Percentiles rank a stretch among this genome's conserved stretches.
phyloP scores from a whole-genome alignment of 2,113 vertebrate species.

The Butastur rufipennis region DNA sequence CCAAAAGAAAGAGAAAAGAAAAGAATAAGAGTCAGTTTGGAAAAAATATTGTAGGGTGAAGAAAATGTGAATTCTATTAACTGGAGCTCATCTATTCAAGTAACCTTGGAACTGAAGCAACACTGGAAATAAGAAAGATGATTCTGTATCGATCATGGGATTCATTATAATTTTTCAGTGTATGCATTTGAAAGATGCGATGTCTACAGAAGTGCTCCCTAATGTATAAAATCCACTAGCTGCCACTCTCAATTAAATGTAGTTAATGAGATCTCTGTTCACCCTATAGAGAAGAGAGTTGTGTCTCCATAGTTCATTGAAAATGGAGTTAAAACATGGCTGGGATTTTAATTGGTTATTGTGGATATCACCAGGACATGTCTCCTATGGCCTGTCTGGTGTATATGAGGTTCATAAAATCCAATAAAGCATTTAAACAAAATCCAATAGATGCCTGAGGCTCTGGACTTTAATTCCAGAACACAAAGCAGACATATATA shows the following conservation, averaged over 20 bases:
- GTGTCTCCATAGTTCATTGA: slow-evolving; percentile 10
- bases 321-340: slow-evolving; percentile 31
- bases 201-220: slow-evolving; percentile 59
- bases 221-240: slow-evolving; percentile 58
- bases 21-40: not conserved
- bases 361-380: slow-evolving; percentile 2
- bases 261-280: slow-evolving; percentile 61
- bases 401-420: slow-evolving; percentile 39
- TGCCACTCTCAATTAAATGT: slow-evolving; percentile 60
- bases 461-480: slow-evolving; percentile 22
- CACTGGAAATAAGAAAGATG: slow-evolving; percentile 16
- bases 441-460: slow-evolving; percentile 32
- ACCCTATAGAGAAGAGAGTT: not conserved
- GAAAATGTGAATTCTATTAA: slow-evolving; percentile 44
- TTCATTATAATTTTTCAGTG: slow-evolving; percentile 60
- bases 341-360: slow-evolving; percentile 54
- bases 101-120: slow-evolving; percentile 32
- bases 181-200: slow-evolving; percentile 28
- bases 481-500: not conserved
- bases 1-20: not conserved
- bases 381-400: slow-evolving; percentile 11
- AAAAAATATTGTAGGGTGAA: not conserved
- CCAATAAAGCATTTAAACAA: slow-evolving; percentile 55
- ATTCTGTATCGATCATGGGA: slow-evolving; percentile 48
- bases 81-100: not conserved